phyloP scores from a whole-genome alignment of 2,797 vertebrate genomes.

The Chaetodon trifasciatus region DNA sequence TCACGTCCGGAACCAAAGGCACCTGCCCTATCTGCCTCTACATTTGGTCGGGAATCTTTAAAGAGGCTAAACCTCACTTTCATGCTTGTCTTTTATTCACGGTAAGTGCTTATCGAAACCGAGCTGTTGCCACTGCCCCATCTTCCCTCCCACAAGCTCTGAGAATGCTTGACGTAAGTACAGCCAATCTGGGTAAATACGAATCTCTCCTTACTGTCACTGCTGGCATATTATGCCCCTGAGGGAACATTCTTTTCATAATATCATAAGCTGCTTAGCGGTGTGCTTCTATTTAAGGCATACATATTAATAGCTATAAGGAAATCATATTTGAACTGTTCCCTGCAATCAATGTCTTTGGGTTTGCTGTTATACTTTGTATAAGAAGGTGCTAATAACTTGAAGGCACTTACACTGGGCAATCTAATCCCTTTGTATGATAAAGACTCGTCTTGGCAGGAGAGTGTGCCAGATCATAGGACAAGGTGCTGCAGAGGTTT shows the following conservation, averaged over 20 bases:
- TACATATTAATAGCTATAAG: slow-evolving; percentile 94
- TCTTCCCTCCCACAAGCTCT: slow-evolving; percentile 90
- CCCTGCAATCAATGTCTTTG: slow-evolving; percentile 90
- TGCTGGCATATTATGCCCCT: slow-evolving; percentile 92
- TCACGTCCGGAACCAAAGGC: slow-evolving; percentile 90
- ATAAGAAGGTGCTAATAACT: slow-evolving; percentile 92
- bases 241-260: slow-evolving; percentile 93
- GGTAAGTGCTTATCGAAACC: slow-evolving; percentile 90
- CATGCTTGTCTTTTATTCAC: slow-evolving; percentile 93
- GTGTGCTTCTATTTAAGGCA: slow-evolving; percentile 94
- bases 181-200: slow-evolving; percentile 92
- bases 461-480: slow-evolving; percentile 83
- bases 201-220: slow-evolving; percentile 91
- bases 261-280: slow-evolving; percentile 93
- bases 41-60: slow-evolving; percentile 88
- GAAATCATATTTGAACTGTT: slow-evolving; percentile 92
- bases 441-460: slow-evolving; percentile 82
- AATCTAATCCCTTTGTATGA: slow-evolving; percentile 89
- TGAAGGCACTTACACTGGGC: slow-evolving; percentile 87
- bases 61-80: slow-evolving; percentile 92
- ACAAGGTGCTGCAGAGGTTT: slow-evolving; percentile 84
- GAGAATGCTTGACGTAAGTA: slow-evolving; percentile 92
- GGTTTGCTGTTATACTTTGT: slow-evolving; percentile 90
- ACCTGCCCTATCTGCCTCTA: slow-evolving; percentile 90
- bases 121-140: slow-evolving; percentile 89